A percentile compares a stretch with the other conserved stretches of the same genome.
phyloP scores from a whole-genome alignment of 2,797 vertebrate species.

The Pseudochirops cupreus region DNA sequence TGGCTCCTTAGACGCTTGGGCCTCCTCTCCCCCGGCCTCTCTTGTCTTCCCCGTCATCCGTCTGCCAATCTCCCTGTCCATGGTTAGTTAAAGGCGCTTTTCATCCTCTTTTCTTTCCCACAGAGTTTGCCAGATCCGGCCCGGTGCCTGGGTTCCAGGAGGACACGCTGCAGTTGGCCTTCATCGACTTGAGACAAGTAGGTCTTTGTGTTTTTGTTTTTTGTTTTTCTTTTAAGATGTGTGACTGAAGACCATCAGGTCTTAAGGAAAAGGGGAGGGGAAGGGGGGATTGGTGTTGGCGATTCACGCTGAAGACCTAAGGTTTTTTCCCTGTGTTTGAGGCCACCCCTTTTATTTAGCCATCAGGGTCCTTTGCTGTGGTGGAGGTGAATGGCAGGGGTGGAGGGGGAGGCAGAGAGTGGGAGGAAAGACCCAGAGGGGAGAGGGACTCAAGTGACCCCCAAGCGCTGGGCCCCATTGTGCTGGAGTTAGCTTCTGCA shows the following conservation, averaged over 20 bases:
- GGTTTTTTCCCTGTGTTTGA: conserved; percentile 78
- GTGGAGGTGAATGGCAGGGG: conserved; percentile 83
- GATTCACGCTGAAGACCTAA: conserved; percentile 86
- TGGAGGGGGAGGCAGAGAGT: conserved; percentile 69
- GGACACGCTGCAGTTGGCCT: conserved; percentile 99
- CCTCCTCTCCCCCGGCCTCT: conserved; percentile 91
- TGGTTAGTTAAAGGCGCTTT: conserved; percentile 94
- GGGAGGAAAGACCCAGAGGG: conserved; percentile 74
- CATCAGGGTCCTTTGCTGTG: conserved; percentile 80
- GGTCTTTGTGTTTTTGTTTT: conserved; percentile 97
- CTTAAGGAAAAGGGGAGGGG: conserved; percentile 86
- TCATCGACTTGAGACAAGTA: conserved; percentile 99
- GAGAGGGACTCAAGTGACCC: conserved; percentile 83
- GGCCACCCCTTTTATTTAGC: conserved; percentile 82
- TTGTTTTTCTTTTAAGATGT: conserved; percentile 92
- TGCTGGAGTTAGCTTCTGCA: conserved; percentile 75
- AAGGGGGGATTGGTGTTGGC: conserved; percentile 83
- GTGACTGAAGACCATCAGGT: conserved; percentile 92
- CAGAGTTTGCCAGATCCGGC: conserved; percentile 99
- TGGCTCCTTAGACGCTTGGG: conserved; percentile 93
- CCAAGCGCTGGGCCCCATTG: conserved; percentile 79
- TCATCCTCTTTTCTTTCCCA: conserved; percentile 97
- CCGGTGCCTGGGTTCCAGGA: conserved; percentile 99
- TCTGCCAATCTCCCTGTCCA: conserved; percentile 99
- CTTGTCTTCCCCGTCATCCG: conserved; percentile 98